phyloP scores from a whole-genome alignment of 2,888 invertebrate genomes.

The Pheosia tremula region DNA sequence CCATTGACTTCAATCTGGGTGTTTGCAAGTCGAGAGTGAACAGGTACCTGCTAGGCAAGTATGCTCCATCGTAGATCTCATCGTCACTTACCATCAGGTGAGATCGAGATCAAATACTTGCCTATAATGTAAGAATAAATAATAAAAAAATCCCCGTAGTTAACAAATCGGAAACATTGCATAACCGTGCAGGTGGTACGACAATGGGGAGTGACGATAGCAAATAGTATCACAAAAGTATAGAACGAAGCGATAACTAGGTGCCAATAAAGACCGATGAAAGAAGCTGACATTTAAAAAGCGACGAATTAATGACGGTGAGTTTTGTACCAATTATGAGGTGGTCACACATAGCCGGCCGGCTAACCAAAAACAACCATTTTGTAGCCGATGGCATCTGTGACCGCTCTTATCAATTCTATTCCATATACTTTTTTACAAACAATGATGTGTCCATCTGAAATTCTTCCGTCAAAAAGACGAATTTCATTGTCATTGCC shows the following conservation, averaged over 20 bases:
- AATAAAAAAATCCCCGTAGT: no score
- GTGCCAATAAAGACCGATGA: constrained; percentile 57
- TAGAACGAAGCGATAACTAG: constrained; percentile 53
- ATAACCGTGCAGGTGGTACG: constrained; percentile 57
- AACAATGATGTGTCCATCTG: neutral
- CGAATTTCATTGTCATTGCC: neutral
- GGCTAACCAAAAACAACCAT: neutral
- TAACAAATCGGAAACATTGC: constrained; percentile 29
- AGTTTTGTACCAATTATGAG: constrained; percentile 32
- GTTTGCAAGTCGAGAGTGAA: no score
- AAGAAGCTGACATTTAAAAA: constrained; percentile 51
- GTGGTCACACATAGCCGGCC: constrained; percentile 4
- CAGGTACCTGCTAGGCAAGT: no score
- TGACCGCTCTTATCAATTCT: neutral
- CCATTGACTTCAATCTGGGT: no score
- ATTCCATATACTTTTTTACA: neutral
- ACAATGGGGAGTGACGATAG: constrained; percentile 37
- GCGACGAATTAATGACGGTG: constrained; percentile 42
- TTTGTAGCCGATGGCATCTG: neutral
- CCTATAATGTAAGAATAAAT: no score
- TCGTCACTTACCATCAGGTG: no score
- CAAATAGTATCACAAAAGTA: constrained; percentile 32
- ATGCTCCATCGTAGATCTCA: no score
- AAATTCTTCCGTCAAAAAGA: neutral
- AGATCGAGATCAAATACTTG: no score